These are phyloP conservation scores for Apocheima hispidaria DNA, from an alignment of 2,888 invertebrate species.

Conservation along the genomic window DNA sequence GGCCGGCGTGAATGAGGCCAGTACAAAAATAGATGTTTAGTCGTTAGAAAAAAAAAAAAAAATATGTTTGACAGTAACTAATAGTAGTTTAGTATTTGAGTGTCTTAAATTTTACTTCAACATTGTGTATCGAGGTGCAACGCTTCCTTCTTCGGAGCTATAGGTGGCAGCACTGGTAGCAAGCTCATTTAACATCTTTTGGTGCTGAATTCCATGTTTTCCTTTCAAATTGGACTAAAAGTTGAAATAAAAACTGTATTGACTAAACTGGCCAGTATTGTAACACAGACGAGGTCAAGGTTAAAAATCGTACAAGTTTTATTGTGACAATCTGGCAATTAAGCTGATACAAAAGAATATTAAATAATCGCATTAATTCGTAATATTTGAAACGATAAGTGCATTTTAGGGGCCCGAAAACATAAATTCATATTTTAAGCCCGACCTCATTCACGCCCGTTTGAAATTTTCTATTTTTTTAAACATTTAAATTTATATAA, in stretches of 20 bases:
- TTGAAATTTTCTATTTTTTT: conserved; percentile 8
- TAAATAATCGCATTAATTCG: not conserved
- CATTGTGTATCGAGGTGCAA: conserved; percentile 4
- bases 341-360: not conserved
- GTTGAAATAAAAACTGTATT: conserved; percentile 1
- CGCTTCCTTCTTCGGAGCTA: conserved; percentile 1
- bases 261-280: not conserved
- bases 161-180: not conserved
- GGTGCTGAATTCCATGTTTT: not conserved
- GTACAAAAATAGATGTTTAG: not conserved
- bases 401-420: not conserved
- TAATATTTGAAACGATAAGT: too few species aligned
- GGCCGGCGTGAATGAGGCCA: conserved; percentile 19
- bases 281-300: conserved; percentile 32
- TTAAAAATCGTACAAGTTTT: not conserved
- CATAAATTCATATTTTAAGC: not conserved
- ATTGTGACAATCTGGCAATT: not conserved
- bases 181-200: not conserved
- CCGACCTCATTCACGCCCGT: conserved; percentile 32
- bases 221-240: conserved; percentile 20
- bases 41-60: not conserved
- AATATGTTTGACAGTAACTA: not conserved
- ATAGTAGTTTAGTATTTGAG: not conserved
- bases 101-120: not conserved
- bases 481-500: conserved; percentile 4